Conservation (phyloP, 2,113 vertebrate genomes). For the Zonotrichia leucophrys region DNA sequence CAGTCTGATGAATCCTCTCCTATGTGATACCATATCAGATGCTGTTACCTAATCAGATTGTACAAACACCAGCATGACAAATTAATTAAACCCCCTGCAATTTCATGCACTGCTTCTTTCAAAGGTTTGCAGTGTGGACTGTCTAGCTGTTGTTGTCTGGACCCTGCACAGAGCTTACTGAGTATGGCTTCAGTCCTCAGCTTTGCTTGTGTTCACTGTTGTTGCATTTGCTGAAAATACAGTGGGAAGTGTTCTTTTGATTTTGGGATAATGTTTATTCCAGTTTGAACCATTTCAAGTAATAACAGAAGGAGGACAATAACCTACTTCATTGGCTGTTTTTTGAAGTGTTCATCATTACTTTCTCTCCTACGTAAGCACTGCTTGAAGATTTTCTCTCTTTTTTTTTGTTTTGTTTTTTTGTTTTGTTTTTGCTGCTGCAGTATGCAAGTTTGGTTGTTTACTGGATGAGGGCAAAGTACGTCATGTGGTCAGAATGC, state of each 20-base stretch:
- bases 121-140: not conserved
- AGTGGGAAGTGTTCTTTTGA: not conserved
- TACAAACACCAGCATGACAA: conserved; percentile 42
- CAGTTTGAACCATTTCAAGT: not conserved
- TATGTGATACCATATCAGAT: conserved; percentile 43
- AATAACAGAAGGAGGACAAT: not conserved
- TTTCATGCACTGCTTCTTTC: conserved; percentile 53
- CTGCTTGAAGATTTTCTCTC: not conserved
- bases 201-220: not conserved
- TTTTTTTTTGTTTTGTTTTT: not conserved
- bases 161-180: not conserved
- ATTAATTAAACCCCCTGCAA: conserved; percentile 51
- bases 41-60: conserved; percentile 58
- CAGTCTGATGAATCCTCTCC: conserved; percentile 49
- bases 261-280: not conserved
- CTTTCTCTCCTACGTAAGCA: not conserved
- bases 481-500: conserved; percentile 19
- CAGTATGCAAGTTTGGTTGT: conserved; percentile 29
- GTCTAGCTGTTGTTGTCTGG: not conserved
- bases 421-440: not conserved
- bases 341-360: not conserved
- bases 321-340: not conserved
- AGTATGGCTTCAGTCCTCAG: not conserved
- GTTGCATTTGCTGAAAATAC: not conserved
- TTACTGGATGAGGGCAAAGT: conserved; percentile 35